Conservation (phyloP, 2,888 invertebrate genomes). For the Hartigia nigra region DNA sequence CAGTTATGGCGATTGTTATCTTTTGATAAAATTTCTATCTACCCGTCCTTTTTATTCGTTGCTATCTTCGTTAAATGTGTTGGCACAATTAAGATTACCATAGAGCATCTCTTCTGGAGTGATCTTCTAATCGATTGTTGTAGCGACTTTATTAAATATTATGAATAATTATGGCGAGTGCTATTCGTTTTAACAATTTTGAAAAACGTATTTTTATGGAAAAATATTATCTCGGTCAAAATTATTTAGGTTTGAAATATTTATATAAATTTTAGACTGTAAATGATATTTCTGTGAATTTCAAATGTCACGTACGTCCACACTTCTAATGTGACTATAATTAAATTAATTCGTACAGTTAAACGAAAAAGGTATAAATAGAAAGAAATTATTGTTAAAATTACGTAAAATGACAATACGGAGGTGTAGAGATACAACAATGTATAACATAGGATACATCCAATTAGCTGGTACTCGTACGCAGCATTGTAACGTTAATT, state of each 20-base stretch:
- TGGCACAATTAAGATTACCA: constrained; percentile 23
- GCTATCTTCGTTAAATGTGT: constrained; percentile 9
- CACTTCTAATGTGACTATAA: not conserved
- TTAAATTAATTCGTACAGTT: not conserved
- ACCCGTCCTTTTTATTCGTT: constrained; percentile 22
- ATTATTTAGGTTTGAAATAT: too few relatives aligned
- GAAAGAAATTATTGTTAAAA: not conserved
- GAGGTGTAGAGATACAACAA: not conserved
- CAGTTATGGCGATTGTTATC: constrained; percentile 23
- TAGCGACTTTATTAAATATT: too few relatives aligned
- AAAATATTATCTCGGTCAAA: not conserved
- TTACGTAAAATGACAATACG: not conserved
- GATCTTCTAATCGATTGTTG: too few relatives aligned
- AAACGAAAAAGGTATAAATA: not conserved
- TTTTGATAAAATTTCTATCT: constrained; percentile 24
- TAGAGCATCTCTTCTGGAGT: too few relatives aligned
- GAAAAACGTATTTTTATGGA: not conserved
- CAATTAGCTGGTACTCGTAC: not conserved
- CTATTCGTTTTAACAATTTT: too few relatives aligned
- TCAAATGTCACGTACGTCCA: not conserved
- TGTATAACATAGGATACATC: not conserved
- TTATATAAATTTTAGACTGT: too few relatives aligned
- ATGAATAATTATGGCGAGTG: too few relatives aligned
- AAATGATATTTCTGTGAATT: too few relatives aligned
- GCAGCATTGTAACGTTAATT: not conserved